Base-by-base conservation (phyloP, 2,888 invertebrate genomes). In the Ectemnius continuus region DNA sequence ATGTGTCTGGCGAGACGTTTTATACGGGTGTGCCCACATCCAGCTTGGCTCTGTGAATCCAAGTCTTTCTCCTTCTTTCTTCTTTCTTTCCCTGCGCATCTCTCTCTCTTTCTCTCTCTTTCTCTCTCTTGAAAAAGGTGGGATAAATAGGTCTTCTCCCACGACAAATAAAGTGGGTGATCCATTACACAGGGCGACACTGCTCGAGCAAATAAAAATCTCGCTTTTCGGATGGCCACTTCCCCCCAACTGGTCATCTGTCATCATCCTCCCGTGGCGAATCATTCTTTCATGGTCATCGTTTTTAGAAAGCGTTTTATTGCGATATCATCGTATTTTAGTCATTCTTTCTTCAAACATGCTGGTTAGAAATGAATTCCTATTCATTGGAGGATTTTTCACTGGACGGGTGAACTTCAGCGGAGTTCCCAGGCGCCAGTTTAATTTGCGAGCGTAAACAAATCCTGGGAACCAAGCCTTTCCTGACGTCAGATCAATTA, bases 401-500 rank as follows among this genome's bases (percentile, higher is more conserved):
- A 26, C 23, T 36, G 60, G 14, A 16, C 46, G 26, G 2, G 16
- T 6, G 36, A 0, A 2, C 18, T 8, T 5, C 23, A 64, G 18
- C 8, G 36, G 4, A 45, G 60, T n/a, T 60, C 36, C 45, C 61
- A 46, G 8, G n/a, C 60, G 63, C 36, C 57, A 18, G 48, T 46
- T 48, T 11, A 57, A 47, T 65, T 72, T 65, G 47, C 45, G 57
- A 61, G 48, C 45, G n/a, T 66, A 77, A 82, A 79, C 77, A 78
- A 82, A 84, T 84, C 84, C 81, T 83, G 83, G 81, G 82, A 83
- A 84, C 73, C 68, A 23, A 67, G 66, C 66, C 76, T 64, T 75
- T 71, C 67, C 76, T 84, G 84, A 84, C 84, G 81, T 84, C 83
- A 84, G 66, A 63, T 68, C 77, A 84, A 84, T 84, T 84, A 81